Base-by-base conservation (phyloP, 2,888 invertebrate species). In the Drosophila kuntzei region DNA sequence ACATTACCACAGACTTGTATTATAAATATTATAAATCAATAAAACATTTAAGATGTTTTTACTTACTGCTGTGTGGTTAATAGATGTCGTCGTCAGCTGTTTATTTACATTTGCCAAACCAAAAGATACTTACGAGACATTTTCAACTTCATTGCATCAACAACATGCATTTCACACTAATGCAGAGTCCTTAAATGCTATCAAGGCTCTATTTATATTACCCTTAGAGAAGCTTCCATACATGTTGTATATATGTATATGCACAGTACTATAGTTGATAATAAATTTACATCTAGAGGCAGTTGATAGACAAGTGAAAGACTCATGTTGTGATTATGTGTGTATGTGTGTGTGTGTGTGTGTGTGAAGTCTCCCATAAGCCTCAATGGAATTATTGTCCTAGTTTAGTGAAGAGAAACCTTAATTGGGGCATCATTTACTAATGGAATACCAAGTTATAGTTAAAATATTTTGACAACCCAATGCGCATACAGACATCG, bases 371-470 rank as follows among this genome's bases (percentile, higher is more conserved):
- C 12, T 51, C 11, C 9, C 8, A 57, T n/a, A 2, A 12, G 20
- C 14, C 53, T 41, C 43, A 14, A n/a, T 53, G 36, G n/a, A 20
- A 46, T 46, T 39, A 49, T 41, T 34, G 22, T 41, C 20, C 59
- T 20, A 36, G 50, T 27, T 34, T 14, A 22, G 39, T 36, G 27
- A 58, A 44, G 53, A 58, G 73, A 59, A 49, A 41, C 46, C 58
- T 49, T 46, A 62, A 62, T 67, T 62, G 47, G 34, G 44, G 18
- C 51, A 59, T 67, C 53, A 57, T 57, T 49, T 60, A 46, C 67
- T 60, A 59, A 78, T 63, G 62, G 60, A 46, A 57, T 55, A 53
- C 20, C 37, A 25, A 25, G 8, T 11, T 22, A 6, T 22, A 29
- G 39, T 59, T 34, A 22, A 54, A 36, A 41, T 53, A 39, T 57